Evolutionary conservation across 2,888 invertebrate species (phyloP).

Genomic region (Esperia sulphurella): DNA sequence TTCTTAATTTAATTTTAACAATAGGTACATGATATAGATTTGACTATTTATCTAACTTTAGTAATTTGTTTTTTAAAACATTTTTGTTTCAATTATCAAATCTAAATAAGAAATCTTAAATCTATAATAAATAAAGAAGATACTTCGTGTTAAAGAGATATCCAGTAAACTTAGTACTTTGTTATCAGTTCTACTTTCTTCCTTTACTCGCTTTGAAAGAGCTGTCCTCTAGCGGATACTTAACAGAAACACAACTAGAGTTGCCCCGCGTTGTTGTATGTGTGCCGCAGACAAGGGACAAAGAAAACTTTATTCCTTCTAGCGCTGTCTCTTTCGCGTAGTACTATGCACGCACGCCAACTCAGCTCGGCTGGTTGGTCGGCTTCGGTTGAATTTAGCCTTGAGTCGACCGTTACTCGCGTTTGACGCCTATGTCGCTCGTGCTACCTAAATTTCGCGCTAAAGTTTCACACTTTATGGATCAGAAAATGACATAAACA

Average conservation of each 20-base stretch:
- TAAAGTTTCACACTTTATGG: conserved; percentile 51
- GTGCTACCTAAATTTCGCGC: conserved; percentile 47
- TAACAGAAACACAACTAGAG: conserved; percentile 28
- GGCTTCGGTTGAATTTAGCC: conserved; percentile 51
- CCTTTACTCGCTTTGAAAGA: background rate
- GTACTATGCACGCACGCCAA: conserved; percentile 3
- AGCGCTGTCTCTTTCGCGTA: conserved; percentile 34
- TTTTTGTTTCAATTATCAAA: too few species aligned
- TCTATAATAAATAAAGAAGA: too few species aligned
- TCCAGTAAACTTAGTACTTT: too few species aligned
- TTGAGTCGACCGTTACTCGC: conserved; percentile 61
- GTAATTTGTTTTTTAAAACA: too few species aligned
- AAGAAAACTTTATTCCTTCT: conserved; percentile 3
- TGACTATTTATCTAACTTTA: too few species aligned
- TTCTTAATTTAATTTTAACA: too few species aligned
- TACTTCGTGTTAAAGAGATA: too few species aligned
- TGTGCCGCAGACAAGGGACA: conserved; percentile 7
- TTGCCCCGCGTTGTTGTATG: conserved; percentile 39
- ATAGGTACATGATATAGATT: too few species aligned
- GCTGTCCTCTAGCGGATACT: conserved; percentile 51
- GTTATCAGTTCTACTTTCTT: too few species aligned
- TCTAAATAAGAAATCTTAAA: too few species aligned
- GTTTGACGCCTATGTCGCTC: conserved; percentile 42
- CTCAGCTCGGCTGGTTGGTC: conserved; percentile 29
- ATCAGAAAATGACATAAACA: conserved; percentile 48